Conservation (phyloP, 2,888 invertebrate genomes). For the Blomia tropicalis region DNA sequence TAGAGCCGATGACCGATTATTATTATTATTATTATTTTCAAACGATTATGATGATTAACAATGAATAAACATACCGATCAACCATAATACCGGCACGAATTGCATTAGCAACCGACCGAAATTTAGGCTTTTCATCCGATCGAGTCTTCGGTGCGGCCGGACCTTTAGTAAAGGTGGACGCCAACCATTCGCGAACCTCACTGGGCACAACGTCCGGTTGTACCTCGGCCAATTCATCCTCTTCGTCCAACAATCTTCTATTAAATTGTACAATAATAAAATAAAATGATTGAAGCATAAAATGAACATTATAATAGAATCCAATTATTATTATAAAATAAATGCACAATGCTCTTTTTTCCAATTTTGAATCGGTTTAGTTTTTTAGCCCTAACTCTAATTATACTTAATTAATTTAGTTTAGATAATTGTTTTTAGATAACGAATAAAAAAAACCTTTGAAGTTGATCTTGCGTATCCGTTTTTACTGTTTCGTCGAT, state of each 20-base stretch:
- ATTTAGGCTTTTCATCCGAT: slow-evolving; percentile 51
- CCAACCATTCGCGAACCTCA: slow-evolving; percentile 90
- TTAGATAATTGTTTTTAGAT: too few relatives aligned
- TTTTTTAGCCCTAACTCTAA: too few relatives aligned
- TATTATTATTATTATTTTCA: neutral
- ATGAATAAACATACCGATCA: slow-evolving; percentile 40
- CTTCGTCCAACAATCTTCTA: slow-evolving; percentile 41
- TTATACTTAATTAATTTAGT: too few relatives aligned
- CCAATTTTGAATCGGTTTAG: neutral
- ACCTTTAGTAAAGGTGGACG: slow-evolving; percentile 84
- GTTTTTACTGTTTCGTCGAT: neutral
- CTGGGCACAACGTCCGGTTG: slow-evolving; percentile 90
- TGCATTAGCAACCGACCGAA: slow-evolving; percentile 86
- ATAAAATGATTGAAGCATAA: neutral
- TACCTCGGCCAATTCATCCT: slow-evolving; percentile 86
- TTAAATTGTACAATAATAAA: neutral
- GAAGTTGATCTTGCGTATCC: neutral
- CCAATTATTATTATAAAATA: neutral
- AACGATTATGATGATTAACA: neutral
- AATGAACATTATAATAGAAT: neutral
- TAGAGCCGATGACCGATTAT: slow-evolving; percentile 30
- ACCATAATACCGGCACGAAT: slow-evolving; percentile 91
- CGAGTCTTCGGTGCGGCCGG: slow-evolving; percentile 58
- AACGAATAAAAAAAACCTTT: too few relatives aligned
- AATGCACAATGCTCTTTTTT: too few relatives aligned